A percentile compares a stretch with the other conserved stretches of the same genome.
These are phyloP conservation scores for Romanogobio albipinnatus DNA, from an alignment of 2,113 vertebrate genomes.

Conservation along the genomic window DNA sequence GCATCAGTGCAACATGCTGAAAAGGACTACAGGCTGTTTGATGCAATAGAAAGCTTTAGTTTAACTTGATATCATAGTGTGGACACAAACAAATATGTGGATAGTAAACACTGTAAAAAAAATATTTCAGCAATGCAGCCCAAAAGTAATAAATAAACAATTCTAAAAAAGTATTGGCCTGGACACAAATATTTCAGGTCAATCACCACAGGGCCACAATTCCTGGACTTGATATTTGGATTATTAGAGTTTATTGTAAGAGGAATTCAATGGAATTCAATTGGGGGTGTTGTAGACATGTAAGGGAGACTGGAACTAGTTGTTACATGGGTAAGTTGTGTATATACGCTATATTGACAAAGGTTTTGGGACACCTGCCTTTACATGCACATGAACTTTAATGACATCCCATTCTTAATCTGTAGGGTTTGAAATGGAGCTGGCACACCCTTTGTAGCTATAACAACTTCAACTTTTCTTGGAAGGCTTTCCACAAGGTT, in stretches of 20 bases:
- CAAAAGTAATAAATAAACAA: neutral
- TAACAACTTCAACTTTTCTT: no score
- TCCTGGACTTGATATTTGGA: neutral
- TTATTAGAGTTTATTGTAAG: neutral
- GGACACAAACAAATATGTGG: slow-evolving; percentile 2
- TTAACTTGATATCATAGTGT: neutral
- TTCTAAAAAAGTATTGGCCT: neutral
- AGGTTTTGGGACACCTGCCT: no score
- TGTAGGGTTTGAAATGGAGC: no score
- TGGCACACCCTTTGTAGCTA: no score
- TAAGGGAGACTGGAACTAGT: no score
- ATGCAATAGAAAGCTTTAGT: neutral
- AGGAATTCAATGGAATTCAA: neutral
- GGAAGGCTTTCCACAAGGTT: no score
- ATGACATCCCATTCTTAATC: no score
- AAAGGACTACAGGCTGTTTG: neutral
- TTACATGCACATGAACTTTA: no score
- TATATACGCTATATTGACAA: no score
- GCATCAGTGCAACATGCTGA: neutral
- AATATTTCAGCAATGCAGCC: neutral
- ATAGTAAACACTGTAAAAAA: neutral
- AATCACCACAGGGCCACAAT: neutral
- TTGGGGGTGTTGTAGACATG: neutral
- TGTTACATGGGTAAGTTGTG: no score
- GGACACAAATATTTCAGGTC: neutral